These are phyloP conservation scores for Coccyzus lansbergi DNA, from an alignment of 2,797 vertebrate species.

Conservation along the genomic window DNA sequence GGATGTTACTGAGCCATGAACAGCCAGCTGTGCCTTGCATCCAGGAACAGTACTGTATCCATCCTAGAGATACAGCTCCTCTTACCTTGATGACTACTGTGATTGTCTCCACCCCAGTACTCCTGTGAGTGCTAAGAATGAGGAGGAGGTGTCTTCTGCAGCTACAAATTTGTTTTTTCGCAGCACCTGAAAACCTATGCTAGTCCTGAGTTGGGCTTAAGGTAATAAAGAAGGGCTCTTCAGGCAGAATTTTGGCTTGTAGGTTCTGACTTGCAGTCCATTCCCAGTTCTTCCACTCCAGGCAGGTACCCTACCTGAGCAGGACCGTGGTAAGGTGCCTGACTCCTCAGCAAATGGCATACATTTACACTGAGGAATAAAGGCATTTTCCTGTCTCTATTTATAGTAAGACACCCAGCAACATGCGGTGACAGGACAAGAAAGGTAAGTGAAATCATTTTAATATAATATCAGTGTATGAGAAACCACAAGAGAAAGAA, in stretches of 20 bases:
- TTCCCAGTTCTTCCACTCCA: neutral
- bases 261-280: neutral
- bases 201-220: neutral
- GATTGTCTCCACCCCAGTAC: neutral
- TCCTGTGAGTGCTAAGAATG: neutral
- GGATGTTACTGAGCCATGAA: neutral
- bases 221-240: neutral
- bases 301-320: rapidly evolving
- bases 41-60: neutral
- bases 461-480: slow-evolving; percentile 74
- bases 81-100: neutral
- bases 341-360: neutral
- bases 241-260: neutral
- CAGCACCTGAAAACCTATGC: neutral
- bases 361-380: neutral
- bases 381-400: slow-evolving; percentile 46
- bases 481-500: slow-evolving; percentile 70
- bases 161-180: neutral
- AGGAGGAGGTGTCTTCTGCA: neutral
- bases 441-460: slow-evolving; percentile 76
- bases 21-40: neutral
- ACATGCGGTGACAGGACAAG: slow-evolving; percentile 51
- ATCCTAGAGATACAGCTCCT: neutral
- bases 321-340: neutral
- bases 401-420: slow-evolving; percentile 59